Evolutionary conservation across 2,888 invertebrate genomes (phyloP).

Genomic region (Elaeidobius kamerunicus): DNA sequence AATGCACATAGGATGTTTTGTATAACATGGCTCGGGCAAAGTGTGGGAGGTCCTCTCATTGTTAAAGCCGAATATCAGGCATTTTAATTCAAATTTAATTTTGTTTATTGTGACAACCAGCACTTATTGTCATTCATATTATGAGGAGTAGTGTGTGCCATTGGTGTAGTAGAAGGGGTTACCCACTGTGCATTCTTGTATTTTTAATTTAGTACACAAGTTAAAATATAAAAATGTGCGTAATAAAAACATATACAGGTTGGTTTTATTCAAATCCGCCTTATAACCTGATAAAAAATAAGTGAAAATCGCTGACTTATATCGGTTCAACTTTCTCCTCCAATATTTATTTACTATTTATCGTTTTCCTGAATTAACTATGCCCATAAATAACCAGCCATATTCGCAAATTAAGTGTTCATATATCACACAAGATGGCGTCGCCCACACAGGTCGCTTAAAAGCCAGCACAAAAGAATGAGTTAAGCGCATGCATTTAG

Average conservation of each 20-base stretch:
- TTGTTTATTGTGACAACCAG: conserved; percentile 26
- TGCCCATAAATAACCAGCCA: conserved; percentile 17
- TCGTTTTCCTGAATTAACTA: conserved; percentile 14
- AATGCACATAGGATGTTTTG: conserved; percentile 12
- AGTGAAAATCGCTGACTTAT: neutral
- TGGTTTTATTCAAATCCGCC: too few relatives aligned
- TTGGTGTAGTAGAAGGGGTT: conserved; percentile 7
- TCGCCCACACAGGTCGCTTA: conserved; percentile 38
- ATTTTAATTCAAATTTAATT: conserved; percentile 23
- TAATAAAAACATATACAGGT: too few relatives aligned
- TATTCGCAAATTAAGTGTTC: conserved; percentile 30
- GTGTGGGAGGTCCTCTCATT: conserved; percentile 25
- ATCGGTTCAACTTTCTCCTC: conserved; percentile 10
- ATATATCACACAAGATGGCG: conserved; percentile 35
- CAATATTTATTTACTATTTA: conserved; percentile 17
- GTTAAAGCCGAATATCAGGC: conserved; percentile 16
- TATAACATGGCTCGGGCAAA: conserved; percentile 2
- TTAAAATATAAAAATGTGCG: neutral
- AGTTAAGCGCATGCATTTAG: conserved; percentile 27
- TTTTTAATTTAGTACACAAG: neutral
- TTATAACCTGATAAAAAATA: too few relatives aligned
- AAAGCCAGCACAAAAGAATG: conserved; percentile 30
- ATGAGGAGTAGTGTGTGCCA: conserved; percentile 10
- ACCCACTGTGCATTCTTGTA: conserved; percentile 17
- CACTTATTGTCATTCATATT: conserved; percentile 22